A percentile compares a stretch with the other conserved stretches of the same genome.
phyloP scores from a whole-genome alignment of 2,797 vertebrate species.

The Epinephelus awoara region DNA sequence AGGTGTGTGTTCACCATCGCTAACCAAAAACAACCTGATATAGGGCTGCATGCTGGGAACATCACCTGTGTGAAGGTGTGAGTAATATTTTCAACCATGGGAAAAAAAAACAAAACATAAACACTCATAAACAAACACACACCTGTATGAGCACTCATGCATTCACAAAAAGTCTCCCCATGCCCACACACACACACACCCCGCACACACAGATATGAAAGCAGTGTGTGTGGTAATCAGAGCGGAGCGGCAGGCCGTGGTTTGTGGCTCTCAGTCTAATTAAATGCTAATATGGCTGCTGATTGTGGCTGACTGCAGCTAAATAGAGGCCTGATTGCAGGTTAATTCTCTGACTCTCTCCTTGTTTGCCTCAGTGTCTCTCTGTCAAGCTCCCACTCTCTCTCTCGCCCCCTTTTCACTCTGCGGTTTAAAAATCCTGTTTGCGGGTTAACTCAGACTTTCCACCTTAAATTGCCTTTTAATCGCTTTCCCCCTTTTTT shows the following conservation, averaged over 20 bases:
- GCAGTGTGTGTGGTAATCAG: slow-evolving; percentile 65
- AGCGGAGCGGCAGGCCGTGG: slow-evolving; percentile 62
- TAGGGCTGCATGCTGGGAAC: neutral
- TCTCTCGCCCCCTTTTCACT: slow-evolving; percentile 18
- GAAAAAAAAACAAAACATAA: neutral
- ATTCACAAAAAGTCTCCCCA: neutral
- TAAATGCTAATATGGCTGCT: slow-evolving; percentile 75
- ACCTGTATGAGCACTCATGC: neutral
- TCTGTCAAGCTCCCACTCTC: slow-evolving; percentile 26
- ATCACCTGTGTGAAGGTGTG: neutral
- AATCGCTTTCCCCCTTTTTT: slow-evolving; percentile 36
- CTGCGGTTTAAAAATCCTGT: slow-evolving; percentile 24
- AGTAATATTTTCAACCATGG: neutral
- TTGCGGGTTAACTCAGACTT: slow-evolving; percentile 54
- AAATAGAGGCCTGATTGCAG: slow-evolving; percentile 75
- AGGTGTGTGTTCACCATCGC: neutral
- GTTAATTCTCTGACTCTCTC: slow-evolving; percentile 72
- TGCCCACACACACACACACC: slow-evolving; percentile 8
- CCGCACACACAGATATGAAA: slow-evolving; percentile 19
- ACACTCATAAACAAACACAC: neutral
- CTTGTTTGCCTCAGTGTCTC: slow-evolving; percentile 32
- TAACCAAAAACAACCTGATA: neutral
- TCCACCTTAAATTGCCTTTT: slow-evolving; percentile 51
- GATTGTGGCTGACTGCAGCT: slow-evolving; percentile 75
- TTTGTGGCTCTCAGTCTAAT: slow-evolving; percentile 73